Percentiles rank a stretch among this genome's conserved stretches.
Evolutionary conservation across 2,888 invertebrate genomes (phyloP).

Genomic region (Chalcis sispes): DNA sequence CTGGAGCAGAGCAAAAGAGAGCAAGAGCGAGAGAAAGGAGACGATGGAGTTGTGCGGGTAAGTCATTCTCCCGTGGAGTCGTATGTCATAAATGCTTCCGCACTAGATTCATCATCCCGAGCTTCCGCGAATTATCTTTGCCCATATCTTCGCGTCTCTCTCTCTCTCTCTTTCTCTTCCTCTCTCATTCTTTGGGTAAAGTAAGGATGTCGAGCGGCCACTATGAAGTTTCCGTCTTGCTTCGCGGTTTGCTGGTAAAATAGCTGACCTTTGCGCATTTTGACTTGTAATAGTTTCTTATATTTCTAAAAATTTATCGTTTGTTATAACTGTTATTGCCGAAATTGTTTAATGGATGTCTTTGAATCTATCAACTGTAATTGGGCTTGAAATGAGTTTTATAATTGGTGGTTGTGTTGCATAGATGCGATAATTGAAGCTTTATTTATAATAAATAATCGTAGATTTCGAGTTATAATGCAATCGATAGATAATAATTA

Average conservation of each 20-base stretch:
- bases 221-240: not conserved
- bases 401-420: too few relatives aligned
- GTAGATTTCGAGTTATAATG: too few relatives aligned
- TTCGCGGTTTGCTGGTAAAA: not conserved
- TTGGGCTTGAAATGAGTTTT: too few relatives aligned
- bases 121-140: constrained; percentile 64
- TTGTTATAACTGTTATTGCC: too few relatives aligned
- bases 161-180: not conserved
- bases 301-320: too few relatives aligned
- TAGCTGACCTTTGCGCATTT: too few relatives aligned
- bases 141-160: constrained; percentile 15
- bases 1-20: constrained; percentile 6
- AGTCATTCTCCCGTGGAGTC: constrained; percentile 67
- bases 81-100: constrained; percentile 76
- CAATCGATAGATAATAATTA: too few relatives aligned
- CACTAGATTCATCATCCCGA: constrained; percentile 75
- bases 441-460: too few relatives aligned
- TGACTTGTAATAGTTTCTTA: too few relatives aligned
- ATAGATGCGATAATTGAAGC: too few relatives aligned
- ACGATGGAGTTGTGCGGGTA: constrained; percentile 59
- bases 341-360: too few relatives aligned
- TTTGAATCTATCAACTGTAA: too few relatives aligned
- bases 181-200: not conserved
- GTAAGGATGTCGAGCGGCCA: not conserved
- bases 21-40: constrained; percentile 45